A percentile compares a stretch with the other conserved stretches of the same genome.
Conservation (phyloP, 2,888 invertebrate genomes). For the Agrotis ipsilon region DNA sequence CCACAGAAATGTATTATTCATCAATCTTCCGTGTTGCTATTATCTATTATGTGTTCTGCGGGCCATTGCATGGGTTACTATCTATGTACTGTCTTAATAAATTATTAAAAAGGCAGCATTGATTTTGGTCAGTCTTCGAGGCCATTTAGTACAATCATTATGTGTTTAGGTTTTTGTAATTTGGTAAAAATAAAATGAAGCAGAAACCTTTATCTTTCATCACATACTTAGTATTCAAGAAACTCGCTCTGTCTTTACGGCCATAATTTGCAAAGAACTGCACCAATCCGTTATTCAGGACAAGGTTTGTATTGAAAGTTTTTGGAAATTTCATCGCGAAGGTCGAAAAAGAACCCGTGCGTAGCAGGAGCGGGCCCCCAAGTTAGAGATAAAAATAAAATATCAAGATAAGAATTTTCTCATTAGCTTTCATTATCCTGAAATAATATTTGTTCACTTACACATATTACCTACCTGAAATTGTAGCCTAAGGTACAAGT, state of each 20-base stretch:
- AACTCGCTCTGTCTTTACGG: too few species aligned
- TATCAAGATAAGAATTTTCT: too few species aligned
- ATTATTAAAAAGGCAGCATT: slow-evolving; percentile 50
- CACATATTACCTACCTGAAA: neutral
- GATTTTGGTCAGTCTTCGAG: slow-evolving; percentile 7
- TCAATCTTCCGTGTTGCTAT: slow-evolving; percentile 63
- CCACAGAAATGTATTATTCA: slow-evolving; percentile 66
- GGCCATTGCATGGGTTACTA: slow-evolving; percentile 53
- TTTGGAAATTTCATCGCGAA: too few species aligned
- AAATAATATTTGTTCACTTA: neutral
- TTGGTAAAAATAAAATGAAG: too few species aligned
- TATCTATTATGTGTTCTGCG: slow-evolving; percentile 61
- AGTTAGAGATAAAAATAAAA: too few species aligned
- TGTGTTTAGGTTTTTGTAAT: neutral
- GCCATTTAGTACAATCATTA: too few species aligned
- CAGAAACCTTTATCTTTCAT: neutral
- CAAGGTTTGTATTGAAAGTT: too few species aligned
- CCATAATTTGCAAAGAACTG: too few species aligned
- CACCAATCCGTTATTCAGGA: too few species aligned
- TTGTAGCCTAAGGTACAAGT: neutral
- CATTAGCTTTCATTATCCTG: neutral
- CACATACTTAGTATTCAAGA: too few species aligned
- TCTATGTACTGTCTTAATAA: slow-evolving; percentile 53
- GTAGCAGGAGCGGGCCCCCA: too few species aligned
- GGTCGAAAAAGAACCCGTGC: too few species aligned